Percentiles rank a stretch among this genome's conserved stretches.
These are phyloP conservation scores for Micromys minutus DNA, from an alignment of 2,113 vertebrate species.

Conservation along the genomic window DNA sequence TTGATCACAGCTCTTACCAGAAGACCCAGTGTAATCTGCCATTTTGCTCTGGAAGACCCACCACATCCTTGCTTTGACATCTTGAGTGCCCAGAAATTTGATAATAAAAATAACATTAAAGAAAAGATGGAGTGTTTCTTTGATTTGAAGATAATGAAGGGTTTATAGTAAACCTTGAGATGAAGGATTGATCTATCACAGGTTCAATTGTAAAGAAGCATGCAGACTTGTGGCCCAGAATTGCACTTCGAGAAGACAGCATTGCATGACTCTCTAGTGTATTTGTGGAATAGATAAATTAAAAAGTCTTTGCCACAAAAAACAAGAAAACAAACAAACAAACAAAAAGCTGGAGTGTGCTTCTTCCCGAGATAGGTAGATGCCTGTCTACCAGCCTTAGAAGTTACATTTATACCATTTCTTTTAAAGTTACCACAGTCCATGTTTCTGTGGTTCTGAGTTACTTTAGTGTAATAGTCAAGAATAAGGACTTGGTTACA, in stretches of 20 bases:
- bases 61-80: background rate
- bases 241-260: background rate
- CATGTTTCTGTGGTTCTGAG: background rate
- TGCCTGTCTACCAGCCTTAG: background rate
- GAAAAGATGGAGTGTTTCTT: background rate
- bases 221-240: background rate
- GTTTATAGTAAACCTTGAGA: background rate
- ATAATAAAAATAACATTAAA: background rate
- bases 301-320: background rate
- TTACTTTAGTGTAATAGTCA: background rate
- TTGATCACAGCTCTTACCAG: background rate
- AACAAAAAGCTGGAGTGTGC: background rate
- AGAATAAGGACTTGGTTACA: background rate
- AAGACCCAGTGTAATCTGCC: background rate
- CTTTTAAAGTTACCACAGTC: background rate
- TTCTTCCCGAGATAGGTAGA: background rate
- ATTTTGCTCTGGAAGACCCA: background rate
- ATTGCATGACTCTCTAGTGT: background rate
- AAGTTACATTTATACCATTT: background rate
- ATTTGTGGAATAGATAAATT: background rate
- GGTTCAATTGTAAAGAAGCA: background rate
- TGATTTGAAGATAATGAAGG: background rate
- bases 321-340: background rate
- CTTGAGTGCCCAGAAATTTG: background rate
- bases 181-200: background rate